Evolutionary conservation across 2,113 vertebrate species (phyloP).

Genomic region (Mus spicilegus): DNA sequence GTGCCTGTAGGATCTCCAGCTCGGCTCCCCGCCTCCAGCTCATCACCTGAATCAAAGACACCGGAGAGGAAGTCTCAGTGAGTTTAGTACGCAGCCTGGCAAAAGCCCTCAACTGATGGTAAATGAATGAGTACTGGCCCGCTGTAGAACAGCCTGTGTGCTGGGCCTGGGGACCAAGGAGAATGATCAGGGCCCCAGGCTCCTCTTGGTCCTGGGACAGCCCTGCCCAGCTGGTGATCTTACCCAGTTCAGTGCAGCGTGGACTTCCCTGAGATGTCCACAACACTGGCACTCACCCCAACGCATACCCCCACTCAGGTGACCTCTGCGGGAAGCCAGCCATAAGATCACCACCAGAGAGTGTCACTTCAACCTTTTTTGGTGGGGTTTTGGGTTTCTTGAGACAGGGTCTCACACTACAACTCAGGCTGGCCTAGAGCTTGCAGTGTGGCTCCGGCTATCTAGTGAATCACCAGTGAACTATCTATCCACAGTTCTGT

Average conservation of each 20-base stretch:
- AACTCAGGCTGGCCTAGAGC: not conserved
- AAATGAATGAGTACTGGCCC: too few relatives aligned
- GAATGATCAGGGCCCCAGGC: not conserved
- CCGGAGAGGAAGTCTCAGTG: slow-evolving; percentile 25
- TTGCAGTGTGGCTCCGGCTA: not conserved
- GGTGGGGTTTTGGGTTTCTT: not conserved
- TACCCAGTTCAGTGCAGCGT: not conserved
- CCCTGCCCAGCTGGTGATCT: not conserved
- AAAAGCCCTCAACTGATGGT: not conserved
- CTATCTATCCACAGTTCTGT: too few relatives aligned
- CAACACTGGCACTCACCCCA: not conserved
- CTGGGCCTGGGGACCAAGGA: not conserved
- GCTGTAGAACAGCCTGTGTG: too few relatives aligned
- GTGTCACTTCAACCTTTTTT: not conserved
- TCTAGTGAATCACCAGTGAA: too few relatives aligned
- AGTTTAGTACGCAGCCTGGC: not conserved
- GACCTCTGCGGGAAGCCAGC: not conserved
- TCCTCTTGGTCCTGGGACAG: not conserved
- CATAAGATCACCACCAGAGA: not conserved
- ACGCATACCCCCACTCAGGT: not conserved
- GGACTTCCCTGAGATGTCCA: not conserved
- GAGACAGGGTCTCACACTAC: not conserved
- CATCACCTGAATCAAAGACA: slow-evolving; percentile 66
- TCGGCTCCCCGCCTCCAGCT: slow-evolving; percentile 57
- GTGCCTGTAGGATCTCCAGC: slow-evolving; percentile 57